A percentile compares a stretch with the other conserved stretches of the same genome.
Evolutionary conservation across 2,797 vertebrate genomes (phyloP).

Genomic region (Oryzias dopingdopingensis): DNA sequence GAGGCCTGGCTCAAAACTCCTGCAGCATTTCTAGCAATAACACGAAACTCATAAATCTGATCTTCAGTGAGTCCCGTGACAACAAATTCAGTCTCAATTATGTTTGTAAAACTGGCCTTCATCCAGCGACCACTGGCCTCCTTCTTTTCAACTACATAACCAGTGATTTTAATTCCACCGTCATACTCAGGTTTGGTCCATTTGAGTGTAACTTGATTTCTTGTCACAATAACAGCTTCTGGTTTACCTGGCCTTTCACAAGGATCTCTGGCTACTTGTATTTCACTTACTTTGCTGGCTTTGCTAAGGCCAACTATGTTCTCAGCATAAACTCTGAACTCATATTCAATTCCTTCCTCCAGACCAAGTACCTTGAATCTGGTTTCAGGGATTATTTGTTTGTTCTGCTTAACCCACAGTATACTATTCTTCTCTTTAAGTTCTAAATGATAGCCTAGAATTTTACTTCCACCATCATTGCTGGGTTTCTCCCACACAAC

Average conservation of each 20-base stretch:
- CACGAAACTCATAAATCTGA: constrained; percentile 93
- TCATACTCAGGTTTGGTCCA: constrained; percentile 95
- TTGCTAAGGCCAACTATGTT: constrained; percentile 96
- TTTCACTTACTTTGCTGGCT: constrained; percentile 89
- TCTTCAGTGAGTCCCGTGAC: constrained; percentile 92
- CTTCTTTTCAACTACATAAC: constrained; percentile 96
- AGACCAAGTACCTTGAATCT: constrained; percentile 89
- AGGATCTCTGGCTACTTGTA: constrained; percentile 91
- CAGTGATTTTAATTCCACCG: constrained; percentile 94
- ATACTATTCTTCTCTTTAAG: constrained; percentile 97
- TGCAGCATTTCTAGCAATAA: constrained; percentile 96
- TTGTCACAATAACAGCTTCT: constrained; percentile 93
- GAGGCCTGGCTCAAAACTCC: constrained; percentile 90
- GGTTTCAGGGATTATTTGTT: constrained; percentile 89
- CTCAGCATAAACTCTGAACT: constrained; percentile 95
- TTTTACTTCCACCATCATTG: constrained; percentile 93
- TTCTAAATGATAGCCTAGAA: constrained; percentile 94
- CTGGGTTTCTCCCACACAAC: constrained; percentile 92
- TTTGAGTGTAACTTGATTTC: constrained; percentile 89
- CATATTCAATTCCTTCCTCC: constrained; percentile 98
- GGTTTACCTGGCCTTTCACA: constrained; percentile 95
- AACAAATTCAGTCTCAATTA: constrained; percentile 92
- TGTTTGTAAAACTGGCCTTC: constrained; percentile 97
- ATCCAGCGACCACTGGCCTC: constrained; percentile 95
- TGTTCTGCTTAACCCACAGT: constrained; percentile 95